Percentiles rank a stretch among this genome's conserved stretches.
phyloP scores from a whole-genome alignment of 2,113 vertebrate species.

The Tonatia bakeri region DNA sequence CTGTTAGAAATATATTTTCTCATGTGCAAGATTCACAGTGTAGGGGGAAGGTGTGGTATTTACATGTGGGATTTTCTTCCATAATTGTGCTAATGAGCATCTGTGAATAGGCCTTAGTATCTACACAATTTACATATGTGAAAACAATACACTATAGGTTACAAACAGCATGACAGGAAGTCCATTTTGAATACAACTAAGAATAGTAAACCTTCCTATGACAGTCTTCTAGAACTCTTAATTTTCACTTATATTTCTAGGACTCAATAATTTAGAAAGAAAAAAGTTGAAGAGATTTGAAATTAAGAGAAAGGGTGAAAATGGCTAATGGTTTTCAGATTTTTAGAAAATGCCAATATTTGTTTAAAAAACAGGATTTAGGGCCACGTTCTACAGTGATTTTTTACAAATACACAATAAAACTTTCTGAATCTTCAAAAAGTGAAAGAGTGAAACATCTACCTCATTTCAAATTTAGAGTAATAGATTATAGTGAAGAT shows the following conservation, averaged over 20 bases:
- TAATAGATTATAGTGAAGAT: neutral
- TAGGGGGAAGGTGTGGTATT: neutral
- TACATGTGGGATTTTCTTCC: neutral
- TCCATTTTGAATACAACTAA: neutral
- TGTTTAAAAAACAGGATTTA: conserved; percentile 3
- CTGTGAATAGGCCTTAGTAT: neutral
- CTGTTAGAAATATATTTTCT: conserved; percentile 20
- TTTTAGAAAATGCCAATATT: conserved; percentile 24
- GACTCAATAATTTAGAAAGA: conserved; percentile 28
- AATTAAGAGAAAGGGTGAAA: neutral
- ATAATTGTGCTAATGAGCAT: neutral
- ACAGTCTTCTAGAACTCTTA: neutral
- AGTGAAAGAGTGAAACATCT: neutral
- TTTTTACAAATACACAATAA: conserved; percentile 41
- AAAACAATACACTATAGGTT: neutral
- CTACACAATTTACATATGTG: conserved; percentile 1
- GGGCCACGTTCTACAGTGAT: neutral
- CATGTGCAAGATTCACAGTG: neutral
- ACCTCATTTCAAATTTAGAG: conserved; percentile 3
- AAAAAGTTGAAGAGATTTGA: neutral
- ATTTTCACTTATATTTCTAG: conserved; percentile 26
- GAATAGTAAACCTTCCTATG: conserved; percentile 2
- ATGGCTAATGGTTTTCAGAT: neutral
- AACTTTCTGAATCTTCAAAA: conserved; percentile 5
- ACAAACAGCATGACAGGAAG: conserved; percentile 25